These are phyloP conservation scores for Epiblema foenella DNA, from an alignment of 2,888 invertebrate species.

Conservation along the genomic window DNA sequence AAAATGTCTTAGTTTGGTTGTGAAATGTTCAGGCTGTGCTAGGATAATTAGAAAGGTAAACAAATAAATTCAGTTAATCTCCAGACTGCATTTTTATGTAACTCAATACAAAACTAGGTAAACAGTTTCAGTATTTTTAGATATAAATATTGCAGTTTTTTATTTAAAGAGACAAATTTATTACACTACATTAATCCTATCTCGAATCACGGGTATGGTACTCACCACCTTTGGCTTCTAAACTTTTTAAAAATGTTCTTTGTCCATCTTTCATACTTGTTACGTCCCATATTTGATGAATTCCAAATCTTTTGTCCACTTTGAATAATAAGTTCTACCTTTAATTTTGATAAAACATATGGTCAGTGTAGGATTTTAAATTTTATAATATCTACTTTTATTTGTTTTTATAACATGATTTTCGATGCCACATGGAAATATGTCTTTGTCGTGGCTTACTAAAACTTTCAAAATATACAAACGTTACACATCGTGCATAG, in stretches of 20 bases:
- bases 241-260: conserved; percentile 69
- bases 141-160: no score
- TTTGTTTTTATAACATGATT: conserved; percentile 32
- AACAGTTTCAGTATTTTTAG: no score
- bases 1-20: no score
- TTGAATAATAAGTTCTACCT: conserved; percentile 59
- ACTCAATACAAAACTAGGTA: no score
- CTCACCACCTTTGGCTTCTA: conserved; percentile 75
- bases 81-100: no score
- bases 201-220: neutral
- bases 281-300: conserved; percentile 78
- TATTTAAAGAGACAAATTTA: no score
- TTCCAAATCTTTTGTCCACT: conserved; percentile 71
- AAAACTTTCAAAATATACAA: conserved; percentile 9
- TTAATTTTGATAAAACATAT: conserved; percentile 49
- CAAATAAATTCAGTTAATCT: no score
- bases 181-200: neutral
- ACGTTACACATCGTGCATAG: conserved; percentile 7
- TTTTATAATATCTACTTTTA: conserved; percentile 3
- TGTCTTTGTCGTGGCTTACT: conserved; percentile 37
- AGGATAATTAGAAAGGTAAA: no score
- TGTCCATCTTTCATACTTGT: conserved; percentile 76
- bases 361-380: neutral
- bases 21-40: no score
- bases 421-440: conserved; percentile 5